Conservation (phyloP, 2,797 vertebrate species). For the Echiichthys vipera region DNA sequence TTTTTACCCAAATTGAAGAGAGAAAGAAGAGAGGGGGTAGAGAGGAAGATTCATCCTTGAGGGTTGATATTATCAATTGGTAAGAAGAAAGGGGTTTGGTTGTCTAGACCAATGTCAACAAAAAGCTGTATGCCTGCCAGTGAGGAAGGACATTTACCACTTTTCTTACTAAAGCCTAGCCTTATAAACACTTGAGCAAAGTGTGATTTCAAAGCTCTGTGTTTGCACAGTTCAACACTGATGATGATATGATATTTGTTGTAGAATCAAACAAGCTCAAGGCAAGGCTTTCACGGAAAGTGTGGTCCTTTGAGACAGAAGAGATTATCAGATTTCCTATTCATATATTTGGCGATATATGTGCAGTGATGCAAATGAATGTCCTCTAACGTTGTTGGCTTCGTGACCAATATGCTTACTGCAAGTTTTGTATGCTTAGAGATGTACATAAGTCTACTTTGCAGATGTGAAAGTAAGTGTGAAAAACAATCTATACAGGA, state of each 20-base stretch:
- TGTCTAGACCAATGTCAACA: constrained; percentile 14
- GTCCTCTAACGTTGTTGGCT: constrained; percentile 10
- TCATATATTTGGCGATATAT: constrained; percentile 36
- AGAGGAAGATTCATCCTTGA: background rate
- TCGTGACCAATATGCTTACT: background rate
- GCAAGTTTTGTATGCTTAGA: constrained; percentile 5
- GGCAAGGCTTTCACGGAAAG: constrained; percentile 32
- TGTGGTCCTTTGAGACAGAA: constrained; percentile 5
- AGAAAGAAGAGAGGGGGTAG: constrained; percentile 4
- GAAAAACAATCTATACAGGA: constrained; percentile 1
- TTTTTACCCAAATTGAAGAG: constrained; percentile 73
- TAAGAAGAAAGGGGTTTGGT: constrained; percentile 15
- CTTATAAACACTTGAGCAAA: constrained; percentile 9
- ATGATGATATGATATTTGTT: background rate
- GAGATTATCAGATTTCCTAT: constrained; percentile 31
- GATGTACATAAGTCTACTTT: background rate
- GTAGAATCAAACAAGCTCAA: constrained; percentile 24
- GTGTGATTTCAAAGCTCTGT: background rate
- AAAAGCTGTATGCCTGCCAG: background rate
- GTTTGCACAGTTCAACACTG: background rate
- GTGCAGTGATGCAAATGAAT: constrained; percentile 22
- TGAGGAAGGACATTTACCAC: background rate
- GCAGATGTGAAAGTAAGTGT: background rate
- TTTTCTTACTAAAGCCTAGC: background rate
- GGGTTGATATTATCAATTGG: constrained; percentile 1